A percentile compares a stretch with the other conserved stretches of the same genome.
phyloP scores from a whole-genome alignment of 2,888 invertebrate species.

The Lomographa bimaculata region DNA sequence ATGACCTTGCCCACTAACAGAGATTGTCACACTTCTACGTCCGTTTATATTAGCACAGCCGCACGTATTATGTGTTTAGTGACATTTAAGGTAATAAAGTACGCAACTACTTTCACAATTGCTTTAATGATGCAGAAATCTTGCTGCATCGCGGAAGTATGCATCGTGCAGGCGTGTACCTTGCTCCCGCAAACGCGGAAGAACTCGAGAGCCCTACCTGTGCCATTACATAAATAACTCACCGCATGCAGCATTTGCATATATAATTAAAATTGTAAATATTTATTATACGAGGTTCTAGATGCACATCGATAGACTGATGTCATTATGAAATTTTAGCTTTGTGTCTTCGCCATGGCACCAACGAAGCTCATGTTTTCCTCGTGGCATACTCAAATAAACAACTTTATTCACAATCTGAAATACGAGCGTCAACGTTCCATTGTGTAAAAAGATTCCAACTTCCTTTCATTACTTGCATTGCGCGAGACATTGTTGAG shows the following conservation, averaged over 20 bases:
- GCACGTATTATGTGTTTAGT: slow-evolving; percentile 36
- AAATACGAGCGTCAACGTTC: slow-evolving; percentile 25
- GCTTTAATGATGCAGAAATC: slow-evolving; percentile 33
- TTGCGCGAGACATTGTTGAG: slow-evolving; percentile 32
- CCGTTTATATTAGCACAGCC: slow-evolving; percentile 50
- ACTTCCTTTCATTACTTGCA: slow-evolving; percentile 44
- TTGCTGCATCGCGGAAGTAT: slow-evolving; percentile 51
- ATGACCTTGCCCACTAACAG: slow-evolving; percentile 56
- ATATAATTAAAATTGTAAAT: slow-evolving; percentile 30
- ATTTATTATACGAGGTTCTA: slow-evolving; percentile 18
- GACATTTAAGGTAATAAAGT: slow-evolving; percentile 47
- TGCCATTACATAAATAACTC: slow-evolving; percentile 30
- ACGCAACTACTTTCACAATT: slow-evolving; percentile 50
- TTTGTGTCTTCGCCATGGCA: slow-evolving; percentile 28
- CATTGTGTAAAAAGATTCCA: slow-evolving; percentile 39
- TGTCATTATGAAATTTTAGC: slow-evolving; percentile 13
- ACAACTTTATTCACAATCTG: slow-evolving; percentile 34
- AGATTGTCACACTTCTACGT: slow-evolving; percentile 57
- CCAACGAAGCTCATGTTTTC: slow-evolving; percentile 20
- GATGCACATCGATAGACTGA: slow-evolving; percentile 11
- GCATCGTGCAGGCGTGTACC: slow-evolving; percentile 32
- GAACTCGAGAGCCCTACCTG: slow-evolving; percentile 33
- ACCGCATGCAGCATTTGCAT: slow-evolving; percentile 33
- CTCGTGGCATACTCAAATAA: slow-evolving; percentile 23
- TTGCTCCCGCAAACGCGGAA: slow-evolving; percentile 47